Evolutionary conservation across 92 coral and sea anemone species (phyloP).

Genomic region (Umimayanthus kanabou): DNA sequence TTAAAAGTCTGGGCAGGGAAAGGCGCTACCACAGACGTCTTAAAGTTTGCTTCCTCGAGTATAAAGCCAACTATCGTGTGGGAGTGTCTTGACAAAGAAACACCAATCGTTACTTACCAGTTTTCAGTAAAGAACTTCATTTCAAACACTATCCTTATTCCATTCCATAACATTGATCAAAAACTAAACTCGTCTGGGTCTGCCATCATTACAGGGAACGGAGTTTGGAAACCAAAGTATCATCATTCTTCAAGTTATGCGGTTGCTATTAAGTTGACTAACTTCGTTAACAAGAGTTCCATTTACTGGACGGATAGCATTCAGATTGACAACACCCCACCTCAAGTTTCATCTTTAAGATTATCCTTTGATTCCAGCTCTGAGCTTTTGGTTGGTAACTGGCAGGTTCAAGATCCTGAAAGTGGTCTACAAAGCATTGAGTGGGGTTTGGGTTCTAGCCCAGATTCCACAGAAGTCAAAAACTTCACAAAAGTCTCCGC

Average conservation of each 20-base stretch:
- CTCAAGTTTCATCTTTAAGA: constrained; percentile 48
- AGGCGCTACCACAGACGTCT: constrained; percentile 7
- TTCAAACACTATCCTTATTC: constrained; percentile 43
- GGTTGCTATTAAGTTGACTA: constrained; percentile 66
- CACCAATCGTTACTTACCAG: constrained; percentile 48
- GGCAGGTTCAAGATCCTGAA: constrained; percentile 64
- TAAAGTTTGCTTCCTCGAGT: constrained; percentile 8
- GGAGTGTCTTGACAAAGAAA: constrained; percentile 72
- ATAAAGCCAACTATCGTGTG: constrained; percentile 54
- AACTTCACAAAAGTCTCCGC: constrained; percentile 53
- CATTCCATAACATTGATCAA: constrained; percentile 62
- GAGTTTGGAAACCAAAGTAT: constrained; percentile 48
- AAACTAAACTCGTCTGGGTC: constrained; percentile 50
- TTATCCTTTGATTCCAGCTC: constrained; percentile 43
- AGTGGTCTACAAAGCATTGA: constrained; percentile 57
- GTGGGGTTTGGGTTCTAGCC: constrained; percentile 68
- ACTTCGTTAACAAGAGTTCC: constrained; percentile 57
- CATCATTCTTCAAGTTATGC: constrained; percentile 57
- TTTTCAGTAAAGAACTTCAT: constrained; percentile 58
- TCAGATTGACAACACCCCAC: constrained; percentile 75
- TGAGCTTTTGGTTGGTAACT: constrained; percentile 40
- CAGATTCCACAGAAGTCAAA: constrained; percentile 55
- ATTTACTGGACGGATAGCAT: constrained; percentile 79
- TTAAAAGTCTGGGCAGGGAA: constrained; percentile 52
- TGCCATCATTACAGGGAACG: constrained; percentile 67